Evolutionary conservation across 2,888 invertebrate genomes (phyloP).

Genomic region (Catonia carolina): DNA sequence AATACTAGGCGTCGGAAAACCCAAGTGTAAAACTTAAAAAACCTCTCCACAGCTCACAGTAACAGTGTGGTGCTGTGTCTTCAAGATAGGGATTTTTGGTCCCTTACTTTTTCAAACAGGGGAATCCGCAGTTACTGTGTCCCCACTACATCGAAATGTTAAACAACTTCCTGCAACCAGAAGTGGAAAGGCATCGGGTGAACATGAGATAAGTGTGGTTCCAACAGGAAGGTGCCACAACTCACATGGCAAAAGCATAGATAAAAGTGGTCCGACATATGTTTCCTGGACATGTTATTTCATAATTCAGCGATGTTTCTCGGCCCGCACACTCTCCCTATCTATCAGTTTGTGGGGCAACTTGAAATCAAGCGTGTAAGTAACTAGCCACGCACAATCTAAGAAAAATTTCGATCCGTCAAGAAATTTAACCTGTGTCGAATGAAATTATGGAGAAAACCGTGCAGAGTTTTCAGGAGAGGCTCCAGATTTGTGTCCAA

Average conservation of each 20-base stretch:
- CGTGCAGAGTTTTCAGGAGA: too few species aligned
- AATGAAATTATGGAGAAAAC: conserved; percentile 2
- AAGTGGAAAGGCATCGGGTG: too few species aligned
- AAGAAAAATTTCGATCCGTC: not conserved
- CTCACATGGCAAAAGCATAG: not conserved
- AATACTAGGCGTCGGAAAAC: too few species aligned
- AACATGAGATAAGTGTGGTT: too few species aligned
- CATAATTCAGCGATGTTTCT: too few species aligned
- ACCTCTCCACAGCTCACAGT: not conserved
- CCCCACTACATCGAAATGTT: not conserved
- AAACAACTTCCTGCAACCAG: not conserved
- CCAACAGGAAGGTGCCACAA: too few species aligned
- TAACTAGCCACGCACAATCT: not conserved
- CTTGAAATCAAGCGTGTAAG: not conserved
- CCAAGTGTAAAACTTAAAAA: not conserved
- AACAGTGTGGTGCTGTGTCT: not conserved
- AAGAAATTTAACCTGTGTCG: not conserved
- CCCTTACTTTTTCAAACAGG: too few species aligned
- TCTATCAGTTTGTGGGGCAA: too few species aligned
- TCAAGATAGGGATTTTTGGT: not conserved
- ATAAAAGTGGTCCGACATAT: not conserved
- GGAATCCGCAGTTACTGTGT: too few species aligned
- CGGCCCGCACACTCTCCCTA: too few species aligned
- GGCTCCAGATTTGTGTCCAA: too few species aligned
- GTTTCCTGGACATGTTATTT: not conserved